phyloP scores from a whole-genome alignment of 1,140 invertebrate genomes.

The Zaprionus davidi region DNA sequence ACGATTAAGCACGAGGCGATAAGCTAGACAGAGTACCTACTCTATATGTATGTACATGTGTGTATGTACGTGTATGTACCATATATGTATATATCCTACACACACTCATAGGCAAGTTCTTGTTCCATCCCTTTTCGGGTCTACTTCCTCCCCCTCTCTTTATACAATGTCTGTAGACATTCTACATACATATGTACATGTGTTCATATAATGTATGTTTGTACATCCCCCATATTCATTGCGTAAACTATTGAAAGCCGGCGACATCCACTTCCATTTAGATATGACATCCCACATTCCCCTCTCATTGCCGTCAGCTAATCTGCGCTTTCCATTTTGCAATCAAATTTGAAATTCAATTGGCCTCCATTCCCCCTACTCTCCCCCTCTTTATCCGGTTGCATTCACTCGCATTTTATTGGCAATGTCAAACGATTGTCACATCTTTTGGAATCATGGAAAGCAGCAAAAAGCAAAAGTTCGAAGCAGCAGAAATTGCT shows the following conservation, averaged over 20 bases:
- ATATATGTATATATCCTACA: no score
- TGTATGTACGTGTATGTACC: no score
- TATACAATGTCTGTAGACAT: not conserved
- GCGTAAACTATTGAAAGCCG: conserved; percentile 49
- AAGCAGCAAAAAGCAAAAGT: conserved; percentile 26
- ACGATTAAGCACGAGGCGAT: not conserved
- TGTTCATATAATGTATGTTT: not conserved
- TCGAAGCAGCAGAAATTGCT: conserved; percentile 50
- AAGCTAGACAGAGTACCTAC: not conserved
- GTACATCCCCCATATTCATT: conserved; percentile 25
- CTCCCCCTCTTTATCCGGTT: not conserved
- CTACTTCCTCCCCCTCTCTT: not conserved
- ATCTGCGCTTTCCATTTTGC: conserved; percentile 75
- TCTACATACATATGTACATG: no score
- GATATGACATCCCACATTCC: conserved; percentile 14
- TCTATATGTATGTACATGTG: not conserved
- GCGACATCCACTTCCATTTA: conserved; percentile 27
- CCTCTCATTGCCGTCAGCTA: conserved; percentile 17
- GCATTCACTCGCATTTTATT: conserved; percentile 13
- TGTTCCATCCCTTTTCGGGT: not conserved
- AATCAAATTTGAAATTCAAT: conserved; percentile 72
- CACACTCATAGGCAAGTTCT: not conserved
- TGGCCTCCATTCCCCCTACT: conserved; percentile 12
- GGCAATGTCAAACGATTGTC: conserved; percentile 68
- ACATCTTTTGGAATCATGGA: conserved; percentile 53